Base-by-base conservation (phyloP, 2,888 invertebrate species). In the Chironomus riparius region DNA sequence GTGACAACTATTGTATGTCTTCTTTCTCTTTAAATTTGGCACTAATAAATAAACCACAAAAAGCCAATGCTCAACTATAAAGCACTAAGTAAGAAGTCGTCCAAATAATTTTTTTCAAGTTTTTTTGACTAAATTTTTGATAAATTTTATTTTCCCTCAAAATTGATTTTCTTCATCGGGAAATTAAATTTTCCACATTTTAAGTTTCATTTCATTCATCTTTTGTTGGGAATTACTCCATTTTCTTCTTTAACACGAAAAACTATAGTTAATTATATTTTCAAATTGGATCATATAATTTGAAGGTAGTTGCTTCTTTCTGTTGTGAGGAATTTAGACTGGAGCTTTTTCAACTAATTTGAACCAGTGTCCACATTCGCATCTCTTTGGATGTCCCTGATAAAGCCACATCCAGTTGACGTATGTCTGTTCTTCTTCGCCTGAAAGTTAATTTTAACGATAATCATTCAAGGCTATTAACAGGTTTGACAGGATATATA, bases 331-430 rank as follows among this genome's bases (percentile, higher is more conserved):
- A 61, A 77, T 84, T 90, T 91, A 91, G 81, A 91, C 82, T 79
- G 90, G 89, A 78, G 88, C 86, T 85, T 91, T 92, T 84, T 92
- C 91, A 77, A 91, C 89, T 80, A 98, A 87, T 86, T 95, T 94
- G 87, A 96, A 98, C 95, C 95, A 97, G 83, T 97, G 91, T 77
- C 98, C 98, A 84, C 98, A 98, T 82, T 93, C 94, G 83, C 98
- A 98, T 80, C 97, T 91, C 82, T 92, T 93, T 77, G 95, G 91
- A 80, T 90, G 89, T 56, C 93, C 97, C 86, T 91, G 90, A 83
- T 97, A 92, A 81, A 98, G 86, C 93, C 96, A 95, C 91, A 98
- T 95, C 95, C 96, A 98, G 82, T 91, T 93, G 79, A 98, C 90
- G 78, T 89, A 87, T 76, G 93, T 91, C 73, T 94, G 89, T 82